Evolutionary conservation across 2,888 invertebrate genomes (phyloP).

Genomic region (Ochropacha duplaris): DNA sequence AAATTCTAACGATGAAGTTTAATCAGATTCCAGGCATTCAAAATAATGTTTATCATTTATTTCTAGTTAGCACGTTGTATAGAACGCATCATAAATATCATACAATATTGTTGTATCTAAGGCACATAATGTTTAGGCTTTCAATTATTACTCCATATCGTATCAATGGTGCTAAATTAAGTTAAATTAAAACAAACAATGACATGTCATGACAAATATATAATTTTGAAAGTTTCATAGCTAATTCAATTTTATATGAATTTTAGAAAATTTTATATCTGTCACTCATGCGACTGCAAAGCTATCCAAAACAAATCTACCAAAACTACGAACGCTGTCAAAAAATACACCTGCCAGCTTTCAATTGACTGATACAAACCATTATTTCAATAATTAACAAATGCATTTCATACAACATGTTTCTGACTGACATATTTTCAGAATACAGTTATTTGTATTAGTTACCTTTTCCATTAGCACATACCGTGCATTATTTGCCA

Average conservation of each 20-base stretch:
- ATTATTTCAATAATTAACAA: constrained; percentile 56
- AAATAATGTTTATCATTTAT: constrained; percentile 75
- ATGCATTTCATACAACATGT: constrained; percentile 67
- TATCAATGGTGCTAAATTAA: constrained; percentile 75
- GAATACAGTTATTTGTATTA: constrained; percentile 42
- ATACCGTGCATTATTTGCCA: constrained; percentile 61
- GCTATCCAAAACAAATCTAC: constrained; percentile 67
- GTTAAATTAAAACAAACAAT: constrained; percentile 46
- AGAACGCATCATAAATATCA: constrained; percentile 82
- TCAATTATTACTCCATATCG: constrained; percentile 79
- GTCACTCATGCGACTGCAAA: constrained; percentile 62
- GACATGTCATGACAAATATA: constrained; percentile 52
- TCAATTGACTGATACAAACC: constrained; percentile 42
- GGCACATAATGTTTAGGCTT: constrained; percentile 84
- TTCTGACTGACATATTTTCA: constrained; percentile 39
- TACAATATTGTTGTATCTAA: constrained; percentile 84
- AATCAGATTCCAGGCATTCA: constrained; percentile 69
- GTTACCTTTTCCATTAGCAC: constrained; percentile 43
- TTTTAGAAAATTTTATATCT: constrained; percentile 37
- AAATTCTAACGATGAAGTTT: constrained; percentile 66
- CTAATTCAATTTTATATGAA: constrained; percentile 6
- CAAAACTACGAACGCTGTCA: constrained; percentile 61
- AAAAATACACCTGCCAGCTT: constrained; percentile 50
- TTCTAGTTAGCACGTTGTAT: constrained; percentile 83
- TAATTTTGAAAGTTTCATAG: constrained; percentile 18